Base-by-base conservation (phyloP, 23 tunicate species). In the Halocynthia aurantium region DNA sequence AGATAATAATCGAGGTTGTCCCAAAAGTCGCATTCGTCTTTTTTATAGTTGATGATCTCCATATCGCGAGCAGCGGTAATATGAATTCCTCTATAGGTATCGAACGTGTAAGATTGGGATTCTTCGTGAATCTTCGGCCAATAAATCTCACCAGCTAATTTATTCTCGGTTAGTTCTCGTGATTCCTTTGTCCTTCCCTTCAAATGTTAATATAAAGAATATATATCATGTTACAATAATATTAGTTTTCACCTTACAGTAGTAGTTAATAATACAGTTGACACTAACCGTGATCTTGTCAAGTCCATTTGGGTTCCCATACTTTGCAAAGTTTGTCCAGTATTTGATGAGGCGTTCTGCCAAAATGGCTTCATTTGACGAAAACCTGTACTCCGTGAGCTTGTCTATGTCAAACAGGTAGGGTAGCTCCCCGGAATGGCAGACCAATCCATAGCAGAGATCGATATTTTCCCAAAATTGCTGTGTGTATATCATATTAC, bases 401-500 rank as follows among this genome's bases (percentile, higher is more conserved):
- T 57, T 73, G 67, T 83, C 87, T 67, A 83, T 52, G 51, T 88
- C 87, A 78, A 88, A 88, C 49, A 88, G 20, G 61, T 88, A 88
- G 7, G 95, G 95, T 13, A 88, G 81, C 52, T 88, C 95, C 11
- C 84, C 95, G 0, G 95, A 79, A 70, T 88, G 95, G 54, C 95
- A 88, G 6, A 62, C 61, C 60, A 88, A 71, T 50, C 79, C 64
- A 44, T 78, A 83, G 61, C 95, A 88, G 18, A 50, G 50, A 8
- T 74, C 74, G 56, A 78, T 83, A 56, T 88, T 58, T 67, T 88
- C 87, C 95, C 95, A 88, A 75, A 76, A 76, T 76, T 76, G 71
- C 87, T 84, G 60, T 52, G 40, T 10, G 22, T 15, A 65, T 13
- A 58, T 58, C 2, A 58, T 58, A 13, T 58, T 58, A n/a, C 63